Conservation (phyloP, 2,888 invertebrate genomes). For the Andrena camellia region DNA sequence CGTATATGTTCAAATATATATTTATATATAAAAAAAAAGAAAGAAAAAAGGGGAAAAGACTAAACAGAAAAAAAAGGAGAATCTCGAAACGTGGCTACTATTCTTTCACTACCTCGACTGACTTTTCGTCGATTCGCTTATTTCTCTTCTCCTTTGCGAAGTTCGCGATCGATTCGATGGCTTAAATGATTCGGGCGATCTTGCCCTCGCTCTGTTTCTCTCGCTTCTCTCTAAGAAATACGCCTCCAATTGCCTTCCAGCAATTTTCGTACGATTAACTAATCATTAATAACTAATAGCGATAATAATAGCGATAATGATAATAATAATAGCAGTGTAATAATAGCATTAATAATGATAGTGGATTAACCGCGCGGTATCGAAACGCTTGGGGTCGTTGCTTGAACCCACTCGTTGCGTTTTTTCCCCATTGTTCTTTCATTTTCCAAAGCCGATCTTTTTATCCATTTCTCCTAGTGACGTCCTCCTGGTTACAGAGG, state of each 20-base stretch:
- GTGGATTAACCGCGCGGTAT: conserved; percentile 71
- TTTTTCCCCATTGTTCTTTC: background rate
- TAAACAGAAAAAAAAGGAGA: conserved; percentile 77
- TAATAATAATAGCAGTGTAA: conserved; percentile 60
- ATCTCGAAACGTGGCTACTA: conserved; percentile 79
- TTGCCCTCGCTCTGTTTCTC: conserved; percentile 52
- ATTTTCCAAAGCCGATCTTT: background rate
- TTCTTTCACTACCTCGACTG: conserved; percentile 52
- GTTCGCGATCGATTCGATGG: conserved; percentile 51
- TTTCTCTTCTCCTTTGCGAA: conserved; percentile 8
- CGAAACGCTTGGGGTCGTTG: conserved; percentile 62
- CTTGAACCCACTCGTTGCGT: conserved; percentile 51
- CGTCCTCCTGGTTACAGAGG: background rate
- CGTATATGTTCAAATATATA: conserved; percentile 55
- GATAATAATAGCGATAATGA: conserved; percentile 58
- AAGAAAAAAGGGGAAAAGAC: conserved; percentile 59
- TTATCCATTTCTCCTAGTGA: no score
- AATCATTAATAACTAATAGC: conserved; percentile 66
- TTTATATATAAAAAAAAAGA: conserved; percentile 58
- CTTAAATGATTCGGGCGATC: conserved; percentile 72
- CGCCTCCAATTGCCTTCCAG: conserved; percentile 82
- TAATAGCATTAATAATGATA: conserved; percentile 62
- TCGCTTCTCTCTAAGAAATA: conserved; percentile 79
- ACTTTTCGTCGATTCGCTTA: conserved; percentile 67
- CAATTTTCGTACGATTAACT: conserved; percentile 65